Evolutionary conservation across 2,113 vertebrate species (phyloP), one percentile per base, ranked within the genome.

Genomic region (Amblyopsis rosae): DNA sequence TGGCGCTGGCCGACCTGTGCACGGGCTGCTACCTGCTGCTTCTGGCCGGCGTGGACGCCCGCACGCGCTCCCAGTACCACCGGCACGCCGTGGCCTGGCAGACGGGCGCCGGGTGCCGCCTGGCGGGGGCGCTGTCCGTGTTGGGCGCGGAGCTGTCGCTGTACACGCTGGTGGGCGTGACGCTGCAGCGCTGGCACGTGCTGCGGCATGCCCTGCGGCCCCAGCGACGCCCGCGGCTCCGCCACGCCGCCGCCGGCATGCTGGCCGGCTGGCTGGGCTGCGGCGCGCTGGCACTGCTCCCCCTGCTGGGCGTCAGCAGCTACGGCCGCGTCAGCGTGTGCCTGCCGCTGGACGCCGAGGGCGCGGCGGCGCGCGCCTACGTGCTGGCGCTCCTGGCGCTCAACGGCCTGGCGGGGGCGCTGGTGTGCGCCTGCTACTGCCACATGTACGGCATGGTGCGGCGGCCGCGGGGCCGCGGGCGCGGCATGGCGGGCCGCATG

Each of bases 321-420:
- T 98, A 97, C n/a, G 88, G 90, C 79, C 96, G 93, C 88, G 96
- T 97, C 63, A 97, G 96, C 79, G 95, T 97, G 89, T 97, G 96
- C 80, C 83, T 98, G 60, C 96, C 95, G 0, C 96, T 97, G 95
- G 95, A 96, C 82, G 95, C 92, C 0, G 92, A 93, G 74, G 92
- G 92, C 0, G 65, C 82, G 0, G 84, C 89, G 3, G 93, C 94
- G 3, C 90, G 87, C 74, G 88, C 88, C 2, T 98, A 96, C 0
- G 83, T 98, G 17, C 77, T 94, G 48, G 88, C 92, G 0, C 68
- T 96, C 45, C 85, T 97, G 48, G 66, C 92, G 41, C 73, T 93
- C 11, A 96, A 98, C 32, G 89, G 95, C 0, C 16, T 93, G 0
- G 95, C 96, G 32, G 95, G 96, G n/a, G 33, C 92, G 41, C 89